A percentile compares a stretch with the other conserved stretches of the same genome.
Conservation (phyloP, 2,888 invertebrate species). For the Hemaris fuciformis region DNA sequence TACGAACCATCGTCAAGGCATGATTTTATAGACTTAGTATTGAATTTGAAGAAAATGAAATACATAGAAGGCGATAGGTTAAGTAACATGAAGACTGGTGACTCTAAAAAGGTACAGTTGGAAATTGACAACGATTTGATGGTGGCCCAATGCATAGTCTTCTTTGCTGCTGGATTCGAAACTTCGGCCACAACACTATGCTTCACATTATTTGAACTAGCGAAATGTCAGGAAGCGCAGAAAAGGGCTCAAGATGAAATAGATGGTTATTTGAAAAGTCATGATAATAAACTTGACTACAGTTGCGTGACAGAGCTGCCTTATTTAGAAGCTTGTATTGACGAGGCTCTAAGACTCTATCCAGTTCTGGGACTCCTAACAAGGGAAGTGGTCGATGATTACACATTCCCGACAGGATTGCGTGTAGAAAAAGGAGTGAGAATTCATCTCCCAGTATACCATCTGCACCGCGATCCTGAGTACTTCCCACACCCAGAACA, state of each 20-base stretch:
- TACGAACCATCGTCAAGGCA: conserved; percentile 43
- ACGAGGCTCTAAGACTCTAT: conserved; percentile 54
- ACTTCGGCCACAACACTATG: conserved; percentile 48
- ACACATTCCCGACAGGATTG: conserved; percentile 51
- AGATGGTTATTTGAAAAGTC: conserved; percentile 38
- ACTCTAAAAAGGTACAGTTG: conserved; percentile 34
- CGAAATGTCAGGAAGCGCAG: conserved; percentile 44
- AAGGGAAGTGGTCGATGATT: conserved; percentile 55
- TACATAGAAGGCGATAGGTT: conserved; percentile 48
- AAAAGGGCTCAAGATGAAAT: conserved; percentile 42
- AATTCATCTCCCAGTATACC: conserved; percentile 56
- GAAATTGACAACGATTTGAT: conserved; percentile 65
- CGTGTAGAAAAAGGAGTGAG: conserved; percentile 50
- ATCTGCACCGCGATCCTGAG: conserved; percentile 51
- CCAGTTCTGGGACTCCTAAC: conserved; percentile 53
- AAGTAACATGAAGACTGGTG: conserved; percentile 37
- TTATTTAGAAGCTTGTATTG: conserved; percentile 48
- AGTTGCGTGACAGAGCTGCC: conserved; percentile 45
- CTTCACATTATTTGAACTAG: conserved; percentile 47
- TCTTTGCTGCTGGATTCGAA: conserved; percentile 63
- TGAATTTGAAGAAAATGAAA: conserved; percentile 43
- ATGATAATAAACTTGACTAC: conserved; percentile 39
- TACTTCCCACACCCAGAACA: conserved; percentile 55
- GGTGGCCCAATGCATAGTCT: conserved; percentile 76
- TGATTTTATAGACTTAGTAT: conserved; percentile 55